These are phyloP conservation scores for Paramisgurnus dabryanus DNA, from an alignment of 2,113 vertebrate genomes.

Conservation along the genomic window DNA sequence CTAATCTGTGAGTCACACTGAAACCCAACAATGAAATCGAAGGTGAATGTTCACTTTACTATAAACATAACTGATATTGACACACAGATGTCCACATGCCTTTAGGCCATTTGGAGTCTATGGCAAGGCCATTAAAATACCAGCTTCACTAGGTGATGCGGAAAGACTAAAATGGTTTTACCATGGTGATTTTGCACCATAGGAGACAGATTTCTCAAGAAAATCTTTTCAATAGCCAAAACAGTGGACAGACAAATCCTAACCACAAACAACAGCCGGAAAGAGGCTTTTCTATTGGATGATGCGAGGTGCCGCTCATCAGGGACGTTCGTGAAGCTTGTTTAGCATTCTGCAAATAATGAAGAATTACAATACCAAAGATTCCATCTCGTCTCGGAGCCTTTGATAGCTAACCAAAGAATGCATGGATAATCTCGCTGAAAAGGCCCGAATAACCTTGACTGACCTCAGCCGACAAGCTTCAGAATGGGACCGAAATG, in stretches of 20 bases:
- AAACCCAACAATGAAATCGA: background rate
- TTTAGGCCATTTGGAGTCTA: conserved; percentile 5
- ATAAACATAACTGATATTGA: conserved; percentile 12
- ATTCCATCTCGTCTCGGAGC: conserved; percentile 50
- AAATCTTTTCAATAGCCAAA: conserved; percentile 1
- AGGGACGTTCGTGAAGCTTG: conserved; percentile 61
- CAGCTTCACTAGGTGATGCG: background rate
- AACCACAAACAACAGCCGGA: conserved; percentile 20
- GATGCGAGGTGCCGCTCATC: conserved; percentile 62
- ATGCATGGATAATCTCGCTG: conserved; percentile 75
- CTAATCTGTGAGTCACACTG: background rate
- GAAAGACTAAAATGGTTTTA: background rate
- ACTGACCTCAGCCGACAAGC: conserved; percentile 63
- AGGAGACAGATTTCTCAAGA: background rate
- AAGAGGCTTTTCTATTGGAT: conserved; percentile 59
- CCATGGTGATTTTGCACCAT: background rate
- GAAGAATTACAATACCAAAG: conserved; percentile 41
- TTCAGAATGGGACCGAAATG: conserved; percentile 58
- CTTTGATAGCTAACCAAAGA: conserved; percentile 58
- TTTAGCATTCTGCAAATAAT: conserved; percentile 63
- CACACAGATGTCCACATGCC: conserved; percentile 12
- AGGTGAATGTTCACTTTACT: conserved; percentile 2
- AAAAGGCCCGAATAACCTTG: conserved; percentile 66
- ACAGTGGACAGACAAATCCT: conserved; percentile 2
- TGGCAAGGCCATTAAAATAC: background rate